Base-by-base conservation (phyloP, 2,888 invertebrate genomes). In the Nemoura dubitans region DNA sequence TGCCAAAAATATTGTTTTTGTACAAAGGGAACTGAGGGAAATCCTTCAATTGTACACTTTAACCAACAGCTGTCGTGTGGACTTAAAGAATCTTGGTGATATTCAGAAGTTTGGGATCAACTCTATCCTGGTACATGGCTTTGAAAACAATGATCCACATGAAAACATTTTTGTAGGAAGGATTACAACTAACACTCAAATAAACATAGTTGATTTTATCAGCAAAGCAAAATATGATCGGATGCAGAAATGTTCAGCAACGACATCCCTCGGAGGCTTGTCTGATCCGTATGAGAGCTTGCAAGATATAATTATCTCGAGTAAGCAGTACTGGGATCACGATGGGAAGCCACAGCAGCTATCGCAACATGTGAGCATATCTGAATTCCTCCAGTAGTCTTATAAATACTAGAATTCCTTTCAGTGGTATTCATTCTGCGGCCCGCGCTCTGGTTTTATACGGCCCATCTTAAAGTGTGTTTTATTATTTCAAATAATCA, bases 41-140 rank as follows among this genome's bases (percentile, higher is more conserved):
- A 87, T 90, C 82, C 88, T 90, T 30, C 89, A 89, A 86, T 42
- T 89, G 27, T 90, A 89, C 88, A 87, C 89, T n/a, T 82, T 90
- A 16, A 83, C 88, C 6, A 86, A 88, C 26, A 87, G 89, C 27
- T 89, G 88, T 80, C 43, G 88, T 21, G 88, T 91, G 7, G 88
- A 87, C 86, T 87, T 90, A 28, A 86, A 89, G 25, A 87, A 88
- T 85, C 76, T 89, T 1, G 83, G 87, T 76, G 42, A 86, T n/a
- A 27, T 85, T 0, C 87, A 89, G 82, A 88, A 86, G 76, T 85
- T 89, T 43, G 89, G 89, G 7, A 89, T 90, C 14, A 76, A 87
- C 59, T 89, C 86, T 86, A 86, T 90, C 82, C 83, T 89, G 21
- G 85, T 90, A 3, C 87, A 88, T 85, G 87, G 86, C 42, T 88